Conservation (phyloP, 2,113 vertebrate genomes). For the sheep (Ovis aries) region ARS-UI_Ramb_v3.0 NC_056056.1:43086501-43087000, state of each 20-base stretch:
- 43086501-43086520: background rate
- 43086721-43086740: background rate
- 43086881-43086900: background rate
- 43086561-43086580: background rate
- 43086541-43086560: background rate
- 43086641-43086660: background rate
- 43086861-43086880: background rate
- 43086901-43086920: slow-evolving; percentile 11
- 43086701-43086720: background rate
- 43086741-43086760: background rate
- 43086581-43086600: background rate
- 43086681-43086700: background rate
- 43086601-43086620: background rate
- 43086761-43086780: background rate
- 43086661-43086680: background rate
- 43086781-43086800: background rate
- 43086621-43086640: background rate
- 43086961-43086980: background rate
- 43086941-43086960: background rate
- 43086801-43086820: background rate
- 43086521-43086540: background rate
- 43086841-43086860: background rate
- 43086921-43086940: background rate
- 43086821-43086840: background rate
- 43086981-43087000: background rate